Evolutionary conservation across 2,113 vertebrate genomes (phyloP).

Genomic region (Delphinus delphis): DNA sequence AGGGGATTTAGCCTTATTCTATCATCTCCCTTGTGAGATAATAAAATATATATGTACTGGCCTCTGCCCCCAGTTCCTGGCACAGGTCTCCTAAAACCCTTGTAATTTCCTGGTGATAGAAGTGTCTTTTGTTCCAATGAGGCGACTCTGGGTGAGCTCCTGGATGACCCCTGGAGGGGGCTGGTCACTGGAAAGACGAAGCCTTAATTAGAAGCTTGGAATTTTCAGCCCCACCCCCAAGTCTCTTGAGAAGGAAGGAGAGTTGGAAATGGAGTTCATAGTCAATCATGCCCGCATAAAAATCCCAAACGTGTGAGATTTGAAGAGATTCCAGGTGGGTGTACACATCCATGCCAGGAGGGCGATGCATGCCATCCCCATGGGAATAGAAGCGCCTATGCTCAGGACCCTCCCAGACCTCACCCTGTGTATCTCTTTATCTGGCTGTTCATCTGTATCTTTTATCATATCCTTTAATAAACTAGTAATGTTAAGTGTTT

Average conservation of each 20-base stretch:
- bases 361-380: background rate
- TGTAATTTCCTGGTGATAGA: background rate
- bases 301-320: background rate
- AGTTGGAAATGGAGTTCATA: background rate
- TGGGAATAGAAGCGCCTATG: background rate
- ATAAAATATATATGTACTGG: background rate
- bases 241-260: background rate
- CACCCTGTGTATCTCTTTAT: background rate
- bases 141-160: background rate
- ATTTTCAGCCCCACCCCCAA: background rate
- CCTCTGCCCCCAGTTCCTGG: background rate
- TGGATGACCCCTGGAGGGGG: background rate
- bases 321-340: background rate
- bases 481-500: background rate
- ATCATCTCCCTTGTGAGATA: background rate
- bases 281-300: background rate
- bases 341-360: background rate
- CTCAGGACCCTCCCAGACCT: background rate
- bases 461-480: background rate
- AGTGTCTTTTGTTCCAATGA: background rate
- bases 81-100: background rate
- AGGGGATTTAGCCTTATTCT: background rate
- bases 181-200: background rate
- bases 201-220: background rate
- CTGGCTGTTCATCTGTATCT: background rate